Evolutionary conservation across 2,113 vertebrate species (phyloP).

Genomic region (Prolemur simus): DNA sequence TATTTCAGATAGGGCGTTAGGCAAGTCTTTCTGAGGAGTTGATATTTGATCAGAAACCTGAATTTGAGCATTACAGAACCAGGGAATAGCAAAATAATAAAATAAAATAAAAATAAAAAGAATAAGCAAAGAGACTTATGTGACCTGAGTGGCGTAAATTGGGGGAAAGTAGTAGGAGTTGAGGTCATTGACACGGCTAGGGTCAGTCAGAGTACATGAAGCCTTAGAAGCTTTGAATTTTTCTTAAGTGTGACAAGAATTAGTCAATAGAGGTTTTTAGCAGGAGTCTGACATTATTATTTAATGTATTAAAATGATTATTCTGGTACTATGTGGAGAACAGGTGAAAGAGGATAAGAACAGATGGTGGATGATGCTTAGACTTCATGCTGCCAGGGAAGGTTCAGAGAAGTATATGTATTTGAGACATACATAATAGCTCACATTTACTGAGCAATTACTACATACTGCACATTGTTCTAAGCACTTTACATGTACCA

Average conservation of each 20-base stretch:
- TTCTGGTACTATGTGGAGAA: not conserved
- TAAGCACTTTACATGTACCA: not conserved
- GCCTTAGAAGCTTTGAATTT: not conserved
- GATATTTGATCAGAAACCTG: not conserved
- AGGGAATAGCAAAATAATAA: not conserved
- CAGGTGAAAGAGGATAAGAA: not conserved
- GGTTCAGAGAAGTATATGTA: not conserved
- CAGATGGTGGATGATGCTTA: not conserved
- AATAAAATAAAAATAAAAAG: not conserved
- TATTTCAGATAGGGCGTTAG: not conserved
- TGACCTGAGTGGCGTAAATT: not conserved
- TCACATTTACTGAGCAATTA: not conserved
- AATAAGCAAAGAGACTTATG: not conserved
- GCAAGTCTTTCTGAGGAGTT: not conserved
- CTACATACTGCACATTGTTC: not conserved
- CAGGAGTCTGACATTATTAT: not conserved
- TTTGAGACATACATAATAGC: not conserved
- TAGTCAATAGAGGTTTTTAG: not conserved
- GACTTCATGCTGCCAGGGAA: not conserved
- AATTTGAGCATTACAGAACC: not conserved
- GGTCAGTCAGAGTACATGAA: not conserved
- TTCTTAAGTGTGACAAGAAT: not conserved
- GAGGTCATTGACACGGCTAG: not conserved
- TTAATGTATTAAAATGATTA: conserved; percentile 19
- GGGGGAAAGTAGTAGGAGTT: not conserved